Base-by-base conservation (phyloP, 2,113 vertebrate species). In the Siphamia tubifer region DNA sequence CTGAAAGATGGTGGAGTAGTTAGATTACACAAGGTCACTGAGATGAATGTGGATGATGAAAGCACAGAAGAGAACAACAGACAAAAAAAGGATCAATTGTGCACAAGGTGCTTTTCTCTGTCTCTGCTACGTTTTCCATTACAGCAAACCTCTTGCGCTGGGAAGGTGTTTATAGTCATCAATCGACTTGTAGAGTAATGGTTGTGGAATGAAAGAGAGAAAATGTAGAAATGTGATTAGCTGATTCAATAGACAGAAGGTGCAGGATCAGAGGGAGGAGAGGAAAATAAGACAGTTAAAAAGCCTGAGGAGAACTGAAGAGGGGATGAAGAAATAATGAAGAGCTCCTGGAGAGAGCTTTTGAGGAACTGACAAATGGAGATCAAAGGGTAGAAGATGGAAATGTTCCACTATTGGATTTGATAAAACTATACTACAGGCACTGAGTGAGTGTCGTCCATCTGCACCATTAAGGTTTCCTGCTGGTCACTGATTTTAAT, bases 51-150 rank as follows among this genome's bases (percentile, higher is more conserved):
- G 42, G 58, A 40, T 7, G 28, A 58, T 19, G 45, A 68, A 21
- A 9, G 44, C 25, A 10, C 54, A 10, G 43, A 52, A 10, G 43
- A 52, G 16, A 5, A 13, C 8, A 44, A 42, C 11, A 45, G 39
- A 53, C n/a, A 42, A 67, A 82, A 82, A 25, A 42, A 62, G 35
- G 17, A 23, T 4, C 39, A 35, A 28, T 11, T 38, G 61, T 66
- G 75, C 45, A 58, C 6, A 20, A 62, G 61, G 54, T 43, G 23
- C 45, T 55, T 20, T 21, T 39, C 39, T 38, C 55, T 25, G 44
- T 36, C 23, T n/a, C n/a, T n/a, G 10, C n/a, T 1, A 35, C 62
- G 49, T 27, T 67, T 81, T 77, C 40, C 65, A 77, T 81, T 61
- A 47, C 38, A 23, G 13, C 38, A 39, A 42, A 36, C 48, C 47